These are phyloP conservation scores for Cephus runcator DNA, from an alignment of 2,888 invertebrate genomes.

Conservation along the genomic window DNA sequence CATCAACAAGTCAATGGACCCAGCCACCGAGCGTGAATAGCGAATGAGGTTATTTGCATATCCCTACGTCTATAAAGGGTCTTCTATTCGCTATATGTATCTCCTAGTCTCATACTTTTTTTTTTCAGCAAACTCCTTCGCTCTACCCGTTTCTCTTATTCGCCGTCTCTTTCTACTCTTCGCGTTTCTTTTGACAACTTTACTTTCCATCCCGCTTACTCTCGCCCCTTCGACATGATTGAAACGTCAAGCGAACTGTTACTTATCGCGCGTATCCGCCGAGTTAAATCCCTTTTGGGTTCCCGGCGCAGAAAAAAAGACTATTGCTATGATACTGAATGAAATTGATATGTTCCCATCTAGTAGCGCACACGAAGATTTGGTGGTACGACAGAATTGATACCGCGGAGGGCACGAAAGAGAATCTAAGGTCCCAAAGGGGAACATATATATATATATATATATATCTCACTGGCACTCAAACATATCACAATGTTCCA, in stretches of 20 bases:
- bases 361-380: not conserved
- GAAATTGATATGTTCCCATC: not conserved
- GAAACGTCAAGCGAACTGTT: constrained; percentile 16
- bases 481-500: too few relatives aligned
- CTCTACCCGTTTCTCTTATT: constrained; percentile 9
- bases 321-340: not conserved
- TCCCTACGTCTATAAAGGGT: constrained; percentile 35
- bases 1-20: constrained; percentile 43
- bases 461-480: too few relatives aligned
- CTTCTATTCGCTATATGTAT: constrained; percentile 8
- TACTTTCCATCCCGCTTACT: not conserved
- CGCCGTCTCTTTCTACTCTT: constrained; percentile 7
- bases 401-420: not conserved
- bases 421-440: not conserved
- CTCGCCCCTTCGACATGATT: constrained; percentile 7
- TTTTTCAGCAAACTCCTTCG: constrained; percentile 11
- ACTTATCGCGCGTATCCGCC: constrained; percentile 25
- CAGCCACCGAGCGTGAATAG: constrained; percentile 37
- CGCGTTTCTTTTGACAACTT: not conserved
- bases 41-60: constrained; percentile 46
- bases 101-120: not conserved
- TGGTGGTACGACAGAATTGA: not conserved
- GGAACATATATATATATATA: not conserved
- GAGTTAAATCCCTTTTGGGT: not conserved
- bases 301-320: not conserved